Conservation (phyloP, 1,140 invertebrate genomes). For the Drosophila ironensis region DNA sequence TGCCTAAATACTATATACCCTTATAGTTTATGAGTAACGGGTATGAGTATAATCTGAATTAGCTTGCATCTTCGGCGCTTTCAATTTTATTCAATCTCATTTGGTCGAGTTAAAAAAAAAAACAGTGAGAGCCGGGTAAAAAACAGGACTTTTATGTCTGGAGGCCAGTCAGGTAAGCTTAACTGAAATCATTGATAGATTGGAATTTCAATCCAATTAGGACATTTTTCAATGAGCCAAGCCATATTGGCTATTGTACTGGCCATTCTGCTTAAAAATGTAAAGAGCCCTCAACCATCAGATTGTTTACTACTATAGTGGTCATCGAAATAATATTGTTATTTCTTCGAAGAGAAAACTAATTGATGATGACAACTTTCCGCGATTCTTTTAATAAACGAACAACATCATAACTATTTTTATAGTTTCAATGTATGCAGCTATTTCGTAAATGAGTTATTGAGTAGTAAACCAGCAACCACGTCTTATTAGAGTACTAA, state of each 20-base stretch:
- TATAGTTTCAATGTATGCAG: too few species aligned
- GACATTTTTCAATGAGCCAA: conserved; percentile 60
- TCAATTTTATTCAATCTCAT: not conserved
- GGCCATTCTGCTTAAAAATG: conserved; percentile 64
- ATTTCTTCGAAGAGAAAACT: conserved; percentile 71
- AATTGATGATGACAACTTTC: conserved; percentile 67
- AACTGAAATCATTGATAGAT: conserved; percentile 69
- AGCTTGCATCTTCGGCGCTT: not conserved
- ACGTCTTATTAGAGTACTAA: too few species aligned
- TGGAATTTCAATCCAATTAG: conserved; percentile 78
- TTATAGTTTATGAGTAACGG: too few species aligned
- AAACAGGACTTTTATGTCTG: too few species aligned
- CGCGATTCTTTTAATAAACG: conserved; percentile 16
- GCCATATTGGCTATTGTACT: conserved; percentile 17
- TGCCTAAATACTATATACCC: too few species aligned
- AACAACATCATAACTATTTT: too few species aligned
- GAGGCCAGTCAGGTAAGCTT: conserved; percentile 23
- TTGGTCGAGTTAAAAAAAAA: not conserved
- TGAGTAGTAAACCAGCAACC: too few species aligned
- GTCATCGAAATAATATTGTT: conserved; percentile 63
- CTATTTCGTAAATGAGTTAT: too few species aligned
- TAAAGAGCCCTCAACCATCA: conserved; percentile 51
- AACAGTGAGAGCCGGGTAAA: not conserved
- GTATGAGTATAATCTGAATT: too few species aligned
- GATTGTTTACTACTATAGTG: conserved; percentile 9